Evolutionary conservation across 2,888 invertebrate genomes (phyloP), one percentile per base, ranked within the genome.

Genomic region (Caenorhabditis plicata): DNA sequence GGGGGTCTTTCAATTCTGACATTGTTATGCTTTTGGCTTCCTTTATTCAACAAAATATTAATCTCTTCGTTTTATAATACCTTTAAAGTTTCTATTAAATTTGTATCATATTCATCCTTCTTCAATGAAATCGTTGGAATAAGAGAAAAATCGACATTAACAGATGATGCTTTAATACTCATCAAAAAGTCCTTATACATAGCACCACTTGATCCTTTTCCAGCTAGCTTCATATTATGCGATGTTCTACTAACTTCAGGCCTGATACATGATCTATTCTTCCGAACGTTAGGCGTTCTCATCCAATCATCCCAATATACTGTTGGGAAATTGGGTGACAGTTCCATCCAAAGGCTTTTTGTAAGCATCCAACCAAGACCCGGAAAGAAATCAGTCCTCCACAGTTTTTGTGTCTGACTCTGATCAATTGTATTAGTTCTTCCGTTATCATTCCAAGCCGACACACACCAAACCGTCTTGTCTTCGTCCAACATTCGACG

Each of bases 391-490:
- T 99, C 98, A 2, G 94, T 93, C 46, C 98, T 86, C 81, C 96
- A 92, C 27, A 98, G 84, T 43, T 92, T 83, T 54, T 91, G 89
- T 1, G 49, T 51, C 27, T 45, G 33, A 9, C 29, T 45, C 20
- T 23, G 15, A 27, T 69, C 64, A 29, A 66, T 66, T 11, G 64
- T 20, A 4, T 29, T 27, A 0, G 53, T 44, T 3, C 56, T 52
- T 13, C 98, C 98, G 82, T 98, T 98, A 83, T 99, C 98, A 82
- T 98, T 98, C 96, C 96, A 98, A 0, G 98, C 98, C 7, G 96
- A 96, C 63, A 96, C 89, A 81, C 98, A 98, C 92, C 93, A 96
- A 44, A 99, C 83, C 11, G 90, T 87, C 0, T 88, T 86, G 82
- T 99, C 98, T 68, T 87, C 86, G 38, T 87, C 84, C 19, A 99